Base-by-base conservation (phyloP, 2,113 vertebrate species). In the Callorhinus ursinus region DNA sequence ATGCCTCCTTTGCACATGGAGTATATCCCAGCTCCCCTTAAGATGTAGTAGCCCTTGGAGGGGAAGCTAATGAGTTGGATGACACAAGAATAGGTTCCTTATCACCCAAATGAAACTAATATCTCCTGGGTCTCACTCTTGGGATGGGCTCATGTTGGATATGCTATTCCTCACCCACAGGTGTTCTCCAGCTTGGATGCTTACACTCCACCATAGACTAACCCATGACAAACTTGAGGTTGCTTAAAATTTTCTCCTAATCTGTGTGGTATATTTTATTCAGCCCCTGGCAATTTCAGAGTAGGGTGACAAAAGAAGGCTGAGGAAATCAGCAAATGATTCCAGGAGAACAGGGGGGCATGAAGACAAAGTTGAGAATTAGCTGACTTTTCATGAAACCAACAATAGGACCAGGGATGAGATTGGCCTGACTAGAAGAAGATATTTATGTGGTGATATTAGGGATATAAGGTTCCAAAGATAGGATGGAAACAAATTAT, bases 161-260 rank as follows among this genome's bases (percentile, higher is more conserved):
- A 16, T 5, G 1, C 6, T 13, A 16, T 21, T 61, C 28, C 7
- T 59, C 49, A 28, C 10, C 36, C 16, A 15, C 0, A 57, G n/a
- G 14, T 14, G 7, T 11, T 22, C 1, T 87, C 51, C 42, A 31
- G 22, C 16, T 33, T 9, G 31, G 59, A 46, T 11, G 12, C 46
- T 76, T 26, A 51, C 1, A 57, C 0, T 5, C 22, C 26, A 31
- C 18, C 7, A 15, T 3, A 2, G 55, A 74, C 36, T 19, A n/a
- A 18, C 10, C 26, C 49, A 21, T 19, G 9, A 63, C 59, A 88
- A 83, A 53, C 65, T 46, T 19, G 36, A 67, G 46, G 22, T 26
- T 31, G 5, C 26, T 84, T 19, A 67, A 21, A 79, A 61, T 13
- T 53, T 12, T 11, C 7, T 63, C 59, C 28, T 74, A 55, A n/a